Evolutionary conservation across 2,888 invertebrate genomes (phyloP).

Genomic region (Argyresthia goedartella): DNA sequence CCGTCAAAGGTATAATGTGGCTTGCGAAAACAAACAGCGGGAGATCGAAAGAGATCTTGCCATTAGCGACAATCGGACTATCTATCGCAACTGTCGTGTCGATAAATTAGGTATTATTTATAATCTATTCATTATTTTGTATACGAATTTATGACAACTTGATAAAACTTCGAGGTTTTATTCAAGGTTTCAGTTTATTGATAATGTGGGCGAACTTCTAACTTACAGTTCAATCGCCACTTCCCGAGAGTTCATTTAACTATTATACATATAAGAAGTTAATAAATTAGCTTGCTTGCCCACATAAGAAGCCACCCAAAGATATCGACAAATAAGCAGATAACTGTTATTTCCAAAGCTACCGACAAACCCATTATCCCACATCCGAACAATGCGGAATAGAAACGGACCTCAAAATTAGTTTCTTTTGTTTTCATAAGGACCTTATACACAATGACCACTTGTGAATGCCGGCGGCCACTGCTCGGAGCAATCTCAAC

Average conservation of each 20-base stretch:
- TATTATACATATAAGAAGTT: too few relatives aligned
- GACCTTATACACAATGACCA: slow-evolving; percentile 37
- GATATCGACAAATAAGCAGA: neutral
- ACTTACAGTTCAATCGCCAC: too few relatives aligned
- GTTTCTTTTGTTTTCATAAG: slow-evolving; percentile 51
- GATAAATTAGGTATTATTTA: too few relatives aligned
- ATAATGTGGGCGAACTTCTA: too few relatives aligned
- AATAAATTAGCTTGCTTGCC: too few relatives aligned
- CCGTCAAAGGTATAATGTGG: slow-evolving; percentile 32
- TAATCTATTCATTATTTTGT: too few relatives aligned
- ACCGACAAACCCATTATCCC: neutral
- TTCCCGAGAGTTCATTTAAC: too few relatives aligned
- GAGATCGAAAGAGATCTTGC: slow-evolving; percentile 21
- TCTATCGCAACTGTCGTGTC: too few relatives aligned
- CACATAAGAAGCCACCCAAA: too few relatives aligned
- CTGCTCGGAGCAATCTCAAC: slow-evolving; percentile 1
- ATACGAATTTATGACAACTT: too few relatives aligned
- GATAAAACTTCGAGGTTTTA: too few relatives aligned
- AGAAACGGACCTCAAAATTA: slow-evolving; percentile 21
- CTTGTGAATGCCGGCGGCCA: slow-evolving; percentile 21
- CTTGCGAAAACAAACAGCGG: slow-evolving; percentile 57
- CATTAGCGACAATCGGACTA: slow-evolving; percentile 1
- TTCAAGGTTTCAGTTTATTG: too few relatives aligned
- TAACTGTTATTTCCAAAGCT: neutral
- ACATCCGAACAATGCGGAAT: neutral